phyloP scores from a whole-genome alignment of 2,113 vertebrate genomes.

The Eptesicus fuscus region DNA sequence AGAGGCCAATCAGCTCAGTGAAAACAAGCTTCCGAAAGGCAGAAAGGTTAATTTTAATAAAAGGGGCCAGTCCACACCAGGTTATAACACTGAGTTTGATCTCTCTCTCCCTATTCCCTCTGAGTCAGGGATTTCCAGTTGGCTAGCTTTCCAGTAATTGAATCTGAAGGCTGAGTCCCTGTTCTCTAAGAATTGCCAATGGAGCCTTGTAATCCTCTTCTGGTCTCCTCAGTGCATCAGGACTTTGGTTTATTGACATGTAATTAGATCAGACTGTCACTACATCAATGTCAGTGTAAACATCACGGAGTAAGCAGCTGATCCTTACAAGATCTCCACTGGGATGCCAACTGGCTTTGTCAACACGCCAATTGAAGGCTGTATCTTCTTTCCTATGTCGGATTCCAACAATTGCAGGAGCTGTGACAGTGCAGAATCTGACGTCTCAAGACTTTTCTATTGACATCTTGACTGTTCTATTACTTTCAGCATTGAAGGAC shows the following conservation, averaged over 20 bases:
- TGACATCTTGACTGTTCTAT: slow-evolving; percentile 19
- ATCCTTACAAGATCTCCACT: slow-evolving; percentile 88
- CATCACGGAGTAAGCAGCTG: slow-evolving; percentile 82
- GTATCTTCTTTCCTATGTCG: slow-evolving; percentile 60
- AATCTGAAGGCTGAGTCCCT: slow-evolving; percentile 64
- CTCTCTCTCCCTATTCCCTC: not conserved
- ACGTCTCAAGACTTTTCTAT: not conserved
- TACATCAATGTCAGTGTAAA: slow-evolving; percentile 87
- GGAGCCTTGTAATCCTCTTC: slow-evolving; percentile 83
- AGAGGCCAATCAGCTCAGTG: not conserved
- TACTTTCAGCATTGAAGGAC: slow-evolving; percentile 14
- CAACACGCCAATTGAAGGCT: slow-evolving; percentile 74
- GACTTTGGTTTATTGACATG: slow-evolving; percentile 89
- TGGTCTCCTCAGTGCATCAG: slow-evolving; percentile 79
- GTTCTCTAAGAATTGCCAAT: slow-evolving; percentile 72
- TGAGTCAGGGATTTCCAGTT: slow-evolving; percentile 3
- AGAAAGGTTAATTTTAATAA: not conserved
- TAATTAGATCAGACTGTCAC: slow-evolving; percentile 91
- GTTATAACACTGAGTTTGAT: not conserved
- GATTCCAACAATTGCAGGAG: slow-evolving; percentile 5
- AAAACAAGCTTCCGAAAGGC: not conserved
- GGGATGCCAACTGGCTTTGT: slow-evolving; percentile 83
- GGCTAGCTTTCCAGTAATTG: slow-evolving; percentile 61
- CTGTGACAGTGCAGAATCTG: slow-evolving; percentile 54
- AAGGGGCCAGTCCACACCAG: fast-evolving